Conservation (phyloP, 2,888 invertebrate species). For the Habroteleia sp. region DNA sequence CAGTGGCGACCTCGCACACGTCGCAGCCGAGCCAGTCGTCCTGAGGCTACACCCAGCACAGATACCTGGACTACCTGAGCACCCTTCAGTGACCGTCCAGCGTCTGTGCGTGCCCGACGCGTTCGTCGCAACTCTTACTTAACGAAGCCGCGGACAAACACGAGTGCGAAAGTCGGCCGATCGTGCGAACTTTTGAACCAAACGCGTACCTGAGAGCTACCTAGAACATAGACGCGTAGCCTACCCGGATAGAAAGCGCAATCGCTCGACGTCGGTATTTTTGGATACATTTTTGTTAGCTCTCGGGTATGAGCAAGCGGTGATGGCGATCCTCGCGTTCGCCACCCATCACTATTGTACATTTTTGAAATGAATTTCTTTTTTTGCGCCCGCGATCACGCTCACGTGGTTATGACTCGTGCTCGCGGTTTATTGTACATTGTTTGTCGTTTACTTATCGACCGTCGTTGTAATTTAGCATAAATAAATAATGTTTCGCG, state of each 20-base stretch:
- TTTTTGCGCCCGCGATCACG: conserved; percentile 17
- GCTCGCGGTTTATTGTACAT: not conserved
- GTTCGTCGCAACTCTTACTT: conserved; percentile 41
- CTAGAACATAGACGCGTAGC: conserved; percentile 58
- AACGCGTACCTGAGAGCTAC: conserved; percentile 76
- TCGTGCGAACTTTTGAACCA: conserved; percentile 3
- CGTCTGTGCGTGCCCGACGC: conserved; percentile 67
- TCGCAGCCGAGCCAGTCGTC: conserved; percentile 74
- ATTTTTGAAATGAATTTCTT: conserved; percentile 32
- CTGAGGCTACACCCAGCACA: conserved; percentile 79
- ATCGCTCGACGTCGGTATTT: conserved; percentile 49
- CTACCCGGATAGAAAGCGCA: conserved; percentile 36
- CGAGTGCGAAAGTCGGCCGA: not conserved
- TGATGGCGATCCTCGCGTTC: conserved; percentile 38
- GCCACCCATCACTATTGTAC: conserved; percentile 26
- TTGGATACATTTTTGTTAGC: conserved; percentile 52
- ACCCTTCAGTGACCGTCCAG: conserved; percentile 69
- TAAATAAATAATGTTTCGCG: no score
- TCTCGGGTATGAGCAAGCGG: conserved; percentile 58
- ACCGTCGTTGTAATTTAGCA: not conserved
- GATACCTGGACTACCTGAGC: conserved; percentile 77
- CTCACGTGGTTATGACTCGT: conserved; percentile 28
- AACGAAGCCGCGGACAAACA: conserved; percentile 67
- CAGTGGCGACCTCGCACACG: conserved; percentile 68
- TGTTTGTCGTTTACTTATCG: conserved; percentile 17